phyloP scores from a whole-genome alignment of 1,140 invertebrate genomes.

The Drosophila ananassae region DNA sequence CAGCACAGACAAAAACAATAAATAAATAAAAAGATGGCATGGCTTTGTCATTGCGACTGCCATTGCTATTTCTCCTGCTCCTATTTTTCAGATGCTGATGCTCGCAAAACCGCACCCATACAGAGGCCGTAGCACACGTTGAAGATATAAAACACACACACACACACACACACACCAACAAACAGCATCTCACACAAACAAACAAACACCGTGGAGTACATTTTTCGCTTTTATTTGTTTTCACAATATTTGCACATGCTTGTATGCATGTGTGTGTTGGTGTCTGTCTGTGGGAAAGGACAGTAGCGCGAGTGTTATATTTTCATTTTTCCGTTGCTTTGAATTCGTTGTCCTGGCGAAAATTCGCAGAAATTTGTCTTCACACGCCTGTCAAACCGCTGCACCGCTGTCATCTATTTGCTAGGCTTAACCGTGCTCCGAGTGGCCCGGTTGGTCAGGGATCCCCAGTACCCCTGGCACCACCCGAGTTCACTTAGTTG shows the following conservation, averaged over 20 bases:
- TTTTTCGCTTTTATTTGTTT: slow-evolving; percentile 73
- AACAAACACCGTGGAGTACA: slow-evolving; percentile 40
- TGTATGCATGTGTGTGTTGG: slow-evolving; percentile 34
- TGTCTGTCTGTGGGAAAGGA: slow-evolving; percentile 24
- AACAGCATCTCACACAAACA: not conserved
- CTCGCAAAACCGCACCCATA: slow-evolving; percentile 64
- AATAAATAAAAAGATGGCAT: slow-evolving; percentile 81
- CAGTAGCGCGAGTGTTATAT: slow-evolving; percentile 42
- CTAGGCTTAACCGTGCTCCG: slow-evolving; percentile 37
- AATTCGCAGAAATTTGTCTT: slow-evolving; percentile 76
- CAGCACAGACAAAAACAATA: slow-evolving; percentile 80
- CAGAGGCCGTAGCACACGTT: slow-evolving; percentile 49
- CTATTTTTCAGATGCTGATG: slow-evolving; percentile 51
- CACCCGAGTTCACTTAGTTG: slow-evolving; percentile 61
- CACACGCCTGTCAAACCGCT: slow-evolving; percentile 79
- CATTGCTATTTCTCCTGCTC: slow-evolving; percentile 8
- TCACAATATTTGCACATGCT: slow-evolving; percentile 55
- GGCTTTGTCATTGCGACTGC: slow-evolving; percentile 70
- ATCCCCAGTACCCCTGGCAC: not conserved
- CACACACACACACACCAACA: not conserved
- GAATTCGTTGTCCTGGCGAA: slow-evolving; percentile 61
- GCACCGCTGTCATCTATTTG: slow-evolving; percentile 76
- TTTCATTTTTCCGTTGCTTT: slow-evolving; percentile 61
- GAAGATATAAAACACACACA: slow-evolving; percentile 63
- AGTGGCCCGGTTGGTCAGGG: not conserved